phyloP scores from a whole-genome alignment of 1,140 invertebrate species.

The Lasaia peninsularis region DNA sequence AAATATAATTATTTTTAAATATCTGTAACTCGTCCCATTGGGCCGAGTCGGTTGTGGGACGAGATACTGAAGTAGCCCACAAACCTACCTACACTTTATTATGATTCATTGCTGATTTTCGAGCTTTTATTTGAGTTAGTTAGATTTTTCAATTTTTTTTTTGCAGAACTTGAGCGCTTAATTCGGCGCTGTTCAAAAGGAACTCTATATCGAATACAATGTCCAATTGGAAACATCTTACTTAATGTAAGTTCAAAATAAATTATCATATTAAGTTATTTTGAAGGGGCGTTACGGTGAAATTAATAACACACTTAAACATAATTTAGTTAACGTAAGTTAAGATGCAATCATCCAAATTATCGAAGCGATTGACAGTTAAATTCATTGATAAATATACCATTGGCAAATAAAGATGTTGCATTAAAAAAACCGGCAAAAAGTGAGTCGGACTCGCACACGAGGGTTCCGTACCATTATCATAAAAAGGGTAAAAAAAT shows the following conservation, averaged over 20 bases:
- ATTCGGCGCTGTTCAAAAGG: not conserved
- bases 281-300: slow-evolving; percentile 28
- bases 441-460: no score
- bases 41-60: no score
- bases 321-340: slow-evolving; percentile 17
- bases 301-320: slow-evolving; percentile 35
- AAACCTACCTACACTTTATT: no score
- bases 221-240: slow-evolving; percentile 23
- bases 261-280: slow-evolving; percentile 43
- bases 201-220: slow-evolving; percentile 10
- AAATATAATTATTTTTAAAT: no score
- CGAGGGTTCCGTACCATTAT: no score
- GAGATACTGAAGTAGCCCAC: no score
- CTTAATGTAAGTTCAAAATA: slow-evolving; percentile 25
- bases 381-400: slow-evolving; percentile 13
- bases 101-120: no score
- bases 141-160: no score
- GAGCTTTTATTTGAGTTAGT: no score
- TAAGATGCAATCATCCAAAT: slow-evolving; percentile 17
- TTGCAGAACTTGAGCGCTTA: no score
- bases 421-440: not conserved
- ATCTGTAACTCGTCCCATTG: no score
- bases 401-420: not conserved
- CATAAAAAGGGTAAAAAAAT: no score
- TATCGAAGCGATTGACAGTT: slow-evolving; percentile 15